A percentile compares a stretch with the other conserved stretches of the same genome.
phyloP scores from a whole-genome alignment of 2,888 invertebrate genomes.

The Augiades crinisus region DNA sequence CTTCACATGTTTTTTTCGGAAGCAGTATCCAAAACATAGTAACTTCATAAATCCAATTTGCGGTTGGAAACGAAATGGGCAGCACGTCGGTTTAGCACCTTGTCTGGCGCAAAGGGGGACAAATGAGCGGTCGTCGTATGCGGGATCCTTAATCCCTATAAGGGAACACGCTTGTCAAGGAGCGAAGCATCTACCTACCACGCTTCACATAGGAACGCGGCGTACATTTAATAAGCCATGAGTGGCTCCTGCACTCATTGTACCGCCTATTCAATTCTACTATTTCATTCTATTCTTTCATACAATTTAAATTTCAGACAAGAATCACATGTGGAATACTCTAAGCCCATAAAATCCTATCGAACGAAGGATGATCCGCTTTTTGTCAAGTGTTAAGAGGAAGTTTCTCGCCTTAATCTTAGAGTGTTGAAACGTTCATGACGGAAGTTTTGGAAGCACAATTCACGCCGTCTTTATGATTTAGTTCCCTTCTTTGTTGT shows the following conservation, averaged over 20 bases:
- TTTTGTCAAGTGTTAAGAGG: constrained; percentile 49
- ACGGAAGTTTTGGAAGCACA: constrained; percentile 43
- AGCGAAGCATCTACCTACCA: constrained; percentile 42
- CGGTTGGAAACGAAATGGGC: constrained; percentile 48
- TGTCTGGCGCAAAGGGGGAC: constrained; percentile 58
- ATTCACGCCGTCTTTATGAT: constrained; percentile 42
- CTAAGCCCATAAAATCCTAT: constrained; percentile 64
- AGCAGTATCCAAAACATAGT: constrained; percentile 38
- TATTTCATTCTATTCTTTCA: constrained; percentile 40
- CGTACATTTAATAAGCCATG: constrained; percentile 22
- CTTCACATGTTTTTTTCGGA: constrained; percentile 43
- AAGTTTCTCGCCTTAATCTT: constrained; percentile 49
- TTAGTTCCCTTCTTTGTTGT: constrained; percentile 34
- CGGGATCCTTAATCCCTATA: constrained; percentile 59
- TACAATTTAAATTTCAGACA: constrained; percentile 40
- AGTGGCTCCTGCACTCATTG: constrained; percentile 13
- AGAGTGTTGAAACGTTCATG: constrained; percentile 47
- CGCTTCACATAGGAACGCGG: constrained; percentile 33
- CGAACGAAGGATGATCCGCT: constrained; percentile 52
- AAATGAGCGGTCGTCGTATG: constrained; percentile 61
- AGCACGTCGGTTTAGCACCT: constrained; percentile 61
- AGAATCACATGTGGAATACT: constrained; percentile 59
- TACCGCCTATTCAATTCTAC: constrained; percentile 33
- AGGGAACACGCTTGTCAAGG: constrained; percentile 45
- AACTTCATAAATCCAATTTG: constrained; percentile 51